Conservation (phyloP, 2,113 vertebrate genomes). For the Argyrosomus japonicus region DNA sequence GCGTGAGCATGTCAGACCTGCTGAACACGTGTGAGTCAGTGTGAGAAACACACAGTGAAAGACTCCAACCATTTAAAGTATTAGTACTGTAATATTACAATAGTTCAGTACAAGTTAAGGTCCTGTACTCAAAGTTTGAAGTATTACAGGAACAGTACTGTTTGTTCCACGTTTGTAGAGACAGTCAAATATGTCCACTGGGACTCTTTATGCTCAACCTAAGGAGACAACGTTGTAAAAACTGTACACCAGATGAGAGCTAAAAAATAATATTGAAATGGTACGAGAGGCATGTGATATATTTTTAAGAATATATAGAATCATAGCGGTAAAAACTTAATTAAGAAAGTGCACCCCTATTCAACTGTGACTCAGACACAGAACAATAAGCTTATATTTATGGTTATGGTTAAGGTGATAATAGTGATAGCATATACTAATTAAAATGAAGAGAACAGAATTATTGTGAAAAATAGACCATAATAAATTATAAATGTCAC, state of each 20-base stretch:
- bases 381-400: too few species aligned
- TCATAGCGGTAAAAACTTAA: neutral
- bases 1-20: slow-evolving; percentile 15
- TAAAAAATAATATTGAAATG: neutral
- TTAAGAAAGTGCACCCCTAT: neutral
- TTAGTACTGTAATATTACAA: neutral
- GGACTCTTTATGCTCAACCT: too few species aligned
- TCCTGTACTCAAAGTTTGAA: neutral
- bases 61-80: neutral
- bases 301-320: neutral
- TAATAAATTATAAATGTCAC: too few species aligned
- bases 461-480: too few species aligned
- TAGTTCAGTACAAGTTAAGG: too few species aligned
- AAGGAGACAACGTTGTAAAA: neutral
- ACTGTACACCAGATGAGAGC: neutral
- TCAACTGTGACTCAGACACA: neutral
- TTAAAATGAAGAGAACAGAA: too few species aligned
- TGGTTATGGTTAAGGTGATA: too few species aligned
- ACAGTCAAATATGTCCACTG: too few species aligned
- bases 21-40: slow-evolving; percentile 37
- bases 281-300: neutral
- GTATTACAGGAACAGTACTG: neutral
- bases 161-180: neutral
- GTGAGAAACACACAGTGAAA: slow-evolving; percentile 17
- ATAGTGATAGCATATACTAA: too few species aligned